phyloP scores from a whole-genome alignment of 2,113 vertebrate species.

The Cynoglossus semilaevis region DNA sequence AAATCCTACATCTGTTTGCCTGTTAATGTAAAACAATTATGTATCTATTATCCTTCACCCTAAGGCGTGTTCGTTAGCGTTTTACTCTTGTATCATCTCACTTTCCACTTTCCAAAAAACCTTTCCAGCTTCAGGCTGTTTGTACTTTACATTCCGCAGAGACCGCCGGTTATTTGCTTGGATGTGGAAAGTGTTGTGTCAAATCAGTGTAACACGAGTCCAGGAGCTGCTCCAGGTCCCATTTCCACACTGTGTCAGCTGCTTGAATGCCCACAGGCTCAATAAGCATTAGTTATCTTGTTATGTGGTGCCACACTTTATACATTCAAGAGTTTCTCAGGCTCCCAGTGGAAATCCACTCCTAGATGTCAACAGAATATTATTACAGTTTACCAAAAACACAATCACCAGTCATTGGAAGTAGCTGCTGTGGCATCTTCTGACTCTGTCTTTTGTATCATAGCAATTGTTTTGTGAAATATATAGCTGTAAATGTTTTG shows the following conservation, averaged over 20 bases:
- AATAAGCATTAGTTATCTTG: constrained; percentile 26
- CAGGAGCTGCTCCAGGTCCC: constrained; percentile 28
- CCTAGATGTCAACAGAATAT: constrained; percentile 17
- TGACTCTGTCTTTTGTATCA: constrained; percentile 8
- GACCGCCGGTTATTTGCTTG: constrained; percentile 9
- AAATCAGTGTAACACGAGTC: constrained; percentile 44
- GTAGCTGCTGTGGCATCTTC: constrained; percentile 3
- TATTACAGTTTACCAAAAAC: not conserved
- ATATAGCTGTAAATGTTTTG: constrained; percentile 9
- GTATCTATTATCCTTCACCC: constrained; percentile 5
- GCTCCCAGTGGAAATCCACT: constrained; percentile 27
- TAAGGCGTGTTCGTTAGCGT: constrained; percentile 8
- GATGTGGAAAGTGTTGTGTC: constrained; percentile 28
- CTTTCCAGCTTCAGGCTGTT: constrained; percentile 7
- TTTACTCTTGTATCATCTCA: constrained; percentile 23
- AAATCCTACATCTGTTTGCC: not conserved
- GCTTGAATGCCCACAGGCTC: constrained; percentile 33
- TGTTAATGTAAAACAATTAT: constrained; percentile 8
- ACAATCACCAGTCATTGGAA: constrained; percentile 10
- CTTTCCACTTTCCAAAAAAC: constrained; percentile 7
- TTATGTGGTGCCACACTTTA: constrained; percentile 25
- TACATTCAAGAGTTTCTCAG: constrained; percentile 21
- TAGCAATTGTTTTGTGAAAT: constrained; percentile 14
- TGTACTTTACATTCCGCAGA: constrained; percentile 23
- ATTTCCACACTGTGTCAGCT: constrained; percentile 33